Percentiles rank a stretch among this genome's conserved stretches.
phyloP scores from a whole-genome alignment of 2,888 invertebrate species.

The Syrphus vitripennis region DNA sequence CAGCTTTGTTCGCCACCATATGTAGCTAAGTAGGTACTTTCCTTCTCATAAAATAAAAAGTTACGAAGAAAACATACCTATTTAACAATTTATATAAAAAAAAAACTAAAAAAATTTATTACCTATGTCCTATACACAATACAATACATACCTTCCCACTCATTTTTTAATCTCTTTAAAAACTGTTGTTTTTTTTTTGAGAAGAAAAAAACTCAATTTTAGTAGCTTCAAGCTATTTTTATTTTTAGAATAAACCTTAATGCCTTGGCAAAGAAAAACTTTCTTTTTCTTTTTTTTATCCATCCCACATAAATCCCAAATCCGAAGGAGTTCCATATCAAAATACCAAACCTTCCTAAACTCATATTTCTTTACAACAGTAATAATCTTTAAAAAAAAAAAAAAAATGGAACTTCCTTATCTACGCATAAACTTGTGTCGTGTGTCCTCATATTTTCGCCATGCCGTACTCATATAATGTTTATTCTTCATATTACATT shows the following conservation, averaged over 20 bases:
- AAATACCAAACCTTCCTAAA: not conserved
- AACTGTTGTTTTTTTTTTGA: not conserved
- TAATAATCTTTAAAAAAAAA: not conserved
- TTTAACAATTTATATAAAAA: no score
- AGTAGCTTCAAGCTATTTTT: not conserved
- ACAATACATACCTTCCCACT: no score
- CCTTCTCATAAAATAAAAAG: no score
- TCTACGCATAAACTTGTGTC: slow-evolving; percentile 20
- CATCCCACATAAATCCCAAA: not conserved
- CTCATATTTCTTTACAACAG: not conserved
- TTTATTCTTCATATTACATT: slow-evolving; percentile 31
- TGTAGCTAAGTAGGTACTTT: no score
- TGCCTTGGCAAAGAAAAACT: not conserved
- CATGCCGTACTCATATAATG: not conserved
- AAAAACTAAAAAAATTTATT: no score
- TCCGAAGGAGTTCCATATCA: not conserved
- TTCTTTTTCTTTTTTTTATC: not conserved
- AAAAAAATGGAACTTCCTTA: not conserved
- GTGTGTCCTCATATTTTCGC: slow-evolving; percentile 1
- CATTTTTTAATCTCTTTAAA: not conserved
- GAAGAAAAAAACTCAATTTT: not conserved
- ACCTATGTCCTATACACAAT: no score
- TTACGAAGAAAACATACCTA: no score
- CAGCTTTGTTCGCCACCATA: no score
- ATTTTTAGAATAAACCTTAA: not conserved